Base-by-base conservation (phyloP, 2,113 vertebrate genomes). In the Lagopus leucura region DNA sequence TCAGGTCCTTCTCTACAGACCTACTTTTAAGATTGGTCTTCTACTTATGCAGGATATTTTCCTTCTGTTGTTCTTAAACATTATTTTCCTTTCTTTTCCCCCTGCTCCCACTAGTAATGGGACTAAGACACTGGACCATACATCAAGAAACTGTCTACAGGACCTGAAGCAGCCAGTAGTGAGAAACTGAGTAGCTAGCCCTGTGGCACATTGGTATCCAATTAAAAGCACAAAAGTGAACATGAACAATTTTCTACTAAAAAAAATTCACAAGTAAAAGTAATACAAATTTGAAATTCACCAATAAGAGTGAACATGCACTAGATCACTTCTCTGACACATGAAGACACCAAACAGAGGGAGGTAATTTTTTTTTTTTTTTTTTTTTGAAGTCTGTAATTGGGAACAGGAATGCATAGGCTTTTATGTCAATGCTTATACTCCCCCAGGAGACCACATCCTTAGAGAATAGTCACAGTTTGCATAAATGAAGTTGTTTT, bases 211-310 rank as follows among this genome's bases (percentile, higher is more conserved):
- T 11, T 5, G 3, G 11, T 32, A 64, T 14, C 4, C 18, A 74
- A 45, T 21, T 58, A 42, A 69, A 86, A 48, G 5, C 4, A 6
- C 40, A 34, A 34, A 77, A 71, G 38, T 30, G 76, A 87, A 65
- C 3, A 42, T 2, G 2, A 32, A 36, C 0, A 17, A 2, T 13
- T 24, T 27, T 18, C 3, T 16, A 36, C 12, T 4, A 38, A 28
- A 32, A n/a, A 42, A 66, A 17, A 10, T 19, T 15, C 61, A 17
- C 52, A 54, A 28, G 27, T 54, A 61, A 76, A 79, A 58, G 6
- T 14, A 74, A 88, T 70, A 3, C 1, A 55, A 55, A 7, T 38
- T 50, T 66, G 34, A 67, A 36, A 54, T 32, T 5, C 24, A 38
- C 21, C 43, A 66, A 0, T n/a, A 63, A 30, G 8, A 81, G 14